phyloP scores from a whole-genome alignment of 2,888 invertebrate genomes.

The Mamestra brassicae region DNA sequence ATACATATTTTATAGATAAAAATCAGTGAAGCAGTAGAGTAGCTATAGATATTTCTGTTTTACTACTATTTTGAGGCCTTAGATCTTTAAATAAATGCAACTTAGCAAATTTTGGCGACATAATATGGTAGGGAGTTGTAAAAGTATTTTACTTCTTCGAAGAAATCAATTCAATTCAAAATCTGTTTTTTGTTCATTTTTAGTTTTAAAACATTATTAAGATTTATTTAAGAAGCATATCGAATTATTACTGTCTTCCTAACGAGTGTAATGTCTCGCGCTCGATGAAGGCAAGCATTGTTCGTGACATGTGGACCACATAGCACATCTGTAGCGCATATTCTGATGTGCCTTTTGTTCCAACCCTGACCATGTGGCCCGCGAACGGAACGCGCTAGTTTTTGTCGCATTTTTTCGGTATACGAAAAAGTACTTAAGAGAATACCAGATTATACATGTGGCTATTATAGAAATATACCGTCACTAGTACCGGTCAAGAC shows the following conservation, averaged over 20 bases:
- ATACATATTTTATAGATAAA: neutral
- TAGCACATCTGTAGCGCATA: conserved; percentile 88
- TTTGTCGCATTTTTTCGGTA: conserved; percentile 81
- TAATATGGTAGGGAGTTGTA: neutral
- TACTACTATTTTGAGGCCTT: too few relatives aligned
- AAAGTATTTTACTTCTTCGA: neutral
- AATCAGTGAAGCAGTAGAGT: too few relatives aligned
- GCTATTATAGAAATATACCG: conserved; percentile 74
- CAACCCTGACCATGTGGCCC: conserved; percentile 83
- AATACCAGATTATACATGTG: conserved; percentile 73
- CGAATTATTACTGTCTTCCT: conserved; percentile 64
- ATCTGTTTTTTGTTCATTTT: neutral
- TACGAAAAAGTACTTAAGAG: conserved; percentile 72
- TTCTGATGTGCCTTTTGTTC: conserved; percentile 86
- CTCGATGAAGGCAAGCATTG: conserved; percentile 78
- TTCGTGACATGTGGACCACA: conserved; percentile 79
- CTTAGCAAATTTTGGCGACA: neutral
- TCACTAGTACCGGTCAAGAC: conserved; percentile 68
- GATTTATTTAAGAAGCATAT: conserved; percentile 56
- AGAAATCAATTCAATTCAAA: neutral
- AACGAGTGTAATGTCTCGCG: conserved; percentile 70
- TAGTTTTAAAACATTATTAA: neutral
- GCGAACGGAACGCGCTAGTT: conserved; percentile 80
- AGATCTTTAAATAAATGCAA: neutral
- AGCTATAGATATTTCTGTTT: too few relatives aligned